phyloP scores from a whole-genome alignment of 2,888 invertebrate genomes.

The Agonopterix subpropinquella region DNA sequence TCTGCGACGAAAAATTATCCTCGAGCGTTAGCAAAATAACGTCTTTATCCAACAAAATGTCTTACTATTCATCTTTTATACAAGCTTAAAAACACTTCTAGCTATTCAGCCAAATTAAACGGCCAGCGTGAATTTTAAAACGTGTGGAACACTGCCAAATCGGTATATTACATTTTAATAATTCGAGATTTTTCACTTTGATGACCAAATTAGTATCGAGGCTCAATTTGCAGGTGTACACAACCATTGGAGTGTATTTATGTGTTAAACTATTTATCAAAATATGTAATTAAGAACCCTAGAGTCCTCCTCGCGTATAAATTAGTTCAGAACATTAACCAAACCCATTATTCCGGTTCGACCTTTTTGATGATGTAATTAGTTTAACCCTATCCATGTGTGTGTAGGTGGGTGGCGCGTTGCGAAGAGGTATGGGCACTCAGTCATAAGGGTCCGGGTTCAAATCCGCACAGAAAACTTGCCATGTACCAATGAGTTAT shows the following conservation, averaged over 20 bases:
- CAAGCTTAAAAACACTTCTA: constrained; percentile 26
- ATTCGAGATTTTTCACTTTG: constrained; percentile 5
- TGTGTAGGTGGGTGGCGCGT: too few relatives aligned
- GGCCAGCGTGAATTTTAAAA: constrained; percentile 21
- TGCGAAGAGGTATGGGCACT: too few relatives aligned
- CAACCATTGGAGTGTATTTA: not conserved
- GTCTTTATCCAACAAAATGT: constrained; percentile 44
- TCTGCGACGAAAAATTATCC: constrained; percentile 46
- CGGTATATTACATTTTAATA: constrained; percentile 4
- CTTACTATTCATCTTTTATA: constrained; percentile 38
- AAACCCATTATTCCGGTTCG: constrained; percentile 10
- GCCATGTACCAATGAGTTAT: too few relatives aligned
- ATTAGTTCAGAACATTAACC: constrained; percentile 13
- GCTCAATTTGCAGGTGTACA: not conserved
- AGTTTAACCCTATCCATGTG: not conserved
- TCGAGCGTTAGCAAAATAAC: constrained; percentile 29
- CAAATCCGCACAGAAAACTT: too few relatives aligned
- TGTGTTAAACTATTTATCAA: constrained; percentile 14
- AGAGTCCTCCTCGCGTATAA: constrained; percentile 7
- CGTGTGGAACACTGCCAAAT: constrained; percentile 45
- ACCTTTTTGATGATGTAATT: constrained; percentile 7
- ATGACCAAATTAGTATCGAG: constrained; percentile 2
- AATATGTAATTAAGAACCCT: constrained; percentile 12
- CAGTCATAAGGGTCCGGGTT: too few relatives aligned
- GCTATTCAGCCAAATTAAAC: constrained; percentile 30